These are phyloP conservation scores for Montifringilla adamsi DNA, from an alignment of 2,113 vertebrate genomes.

Conservation along the genomic window DNA sequence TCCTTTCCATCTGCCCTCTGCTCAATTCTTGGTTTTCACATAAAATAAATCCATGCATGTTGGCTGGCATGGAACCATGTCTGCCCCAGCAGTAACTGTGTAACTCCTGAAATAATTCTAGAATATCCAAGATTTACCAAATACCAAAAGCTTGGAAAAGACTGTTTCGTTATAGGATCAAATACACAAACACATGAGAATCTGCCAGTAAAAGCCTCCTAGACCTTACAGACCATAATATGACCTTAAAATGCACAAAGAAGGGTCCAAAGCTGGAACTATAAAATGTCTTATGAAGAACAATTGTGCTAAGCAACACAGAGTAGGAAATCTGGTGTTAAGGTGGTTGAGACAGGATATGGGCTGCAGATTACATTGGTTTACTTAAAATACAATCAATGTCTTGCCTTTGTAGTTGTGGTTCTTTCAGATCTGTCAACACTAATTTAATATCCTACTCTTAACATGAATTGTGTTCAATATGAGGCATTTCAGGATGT, in stretches of 20 bases:
- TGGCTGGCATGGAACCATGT: background rate
- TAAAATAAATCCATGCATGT: background rate
- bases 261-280: background rate
- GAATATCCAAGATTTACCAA: background rate
- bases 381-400: conserved; percentile 23
- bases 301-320: background rate
- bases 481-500: conserved; percentile 31
- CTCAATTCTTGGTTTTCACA: background rate
- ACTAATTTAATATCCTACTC: conserved; percentile 27
- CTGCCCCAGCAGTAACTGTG: background rate
- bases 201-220: background rate
- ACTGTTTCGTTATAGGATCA: background rate
- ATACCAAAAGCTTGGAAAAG: background rate
- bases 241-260: background rate
- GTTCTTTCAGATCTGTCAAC: conserved; percentile 11
- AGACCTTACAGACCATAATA: background rate
- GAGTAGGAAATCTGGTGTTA: background rate
- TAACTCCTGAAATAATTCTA: background rate
- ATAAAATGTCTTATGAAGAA: background rate
- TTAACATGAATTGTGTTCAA: conserved; percentile 21
- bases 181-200: background rate
- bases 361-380: background rate
- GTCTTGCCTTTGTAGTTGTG: background rate
- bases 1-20: background rate
- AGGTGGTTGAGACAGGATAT: background rate